A percentile compares a stretch with the other conserved stretches of the same genome.
phyloP scores from a whole-genome alignment of 2,113 vertebrate genomes.

The Silurus glanis region DNA sequence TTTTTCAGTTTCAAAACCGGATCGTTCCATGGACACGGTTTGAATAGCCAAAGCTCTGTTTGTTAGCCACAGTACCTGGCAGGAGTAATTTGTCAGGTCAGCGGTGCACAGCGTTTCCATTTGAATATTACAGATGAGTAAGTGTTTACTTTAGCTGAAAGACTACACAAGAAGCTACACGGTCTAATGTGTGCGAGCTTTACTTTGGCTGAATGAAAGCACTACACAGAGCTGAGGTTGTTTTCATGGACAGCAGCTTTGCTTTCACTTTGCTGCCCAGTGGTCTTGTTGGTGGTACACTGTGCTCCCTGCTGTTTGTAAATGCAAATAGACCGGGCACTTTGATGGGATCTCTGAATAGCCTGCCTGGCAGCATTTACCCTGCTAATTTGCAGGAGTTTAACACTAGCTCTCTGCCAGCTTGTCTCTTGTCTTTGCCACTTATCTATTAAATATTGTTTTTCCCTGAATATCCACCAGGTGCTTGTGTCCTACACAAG shows the following conservation, averaged over 20 bases:
- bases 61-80: background rate
- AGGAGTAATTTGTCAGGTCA: slow-evolving; percentile 37
- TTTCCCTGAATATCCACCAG: background rate
- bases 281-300: background rate
- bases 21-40: background rate
- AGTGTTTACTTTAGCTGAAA: slow-evolving; percentile 18
- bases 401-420: background rate
- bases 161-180: background rate
- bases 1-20: background rate
- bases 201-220: slow-evolving; percentile 6
- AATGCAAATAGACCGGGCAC: slow-evolving; percentile 1
- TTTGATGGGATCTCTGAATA: slow-evolving; percentile 13
- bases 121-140: slow-evolving; percentile 34
- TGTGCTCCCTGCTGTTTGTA: background rate
- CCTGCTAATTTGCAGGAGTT: slow-evolving; percentile 12
- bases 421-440: background rate
- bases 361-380: background rate
- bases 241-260: background rate
- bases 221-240: slow-evolving; percentile 1
- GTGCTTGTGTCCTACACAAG: background rate
- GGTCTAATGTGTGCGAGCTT: background rate
- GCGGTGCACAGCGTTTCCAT: background rate
- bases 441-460: slow-evolving; percentile 7
- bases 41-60: background rate
- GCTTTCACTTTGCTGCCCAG: background rate